Evolutionary conservation across 2,888 invertebrate species (phyloP).

Genomic region (Drosophila pseudotalamancana): DNA sequence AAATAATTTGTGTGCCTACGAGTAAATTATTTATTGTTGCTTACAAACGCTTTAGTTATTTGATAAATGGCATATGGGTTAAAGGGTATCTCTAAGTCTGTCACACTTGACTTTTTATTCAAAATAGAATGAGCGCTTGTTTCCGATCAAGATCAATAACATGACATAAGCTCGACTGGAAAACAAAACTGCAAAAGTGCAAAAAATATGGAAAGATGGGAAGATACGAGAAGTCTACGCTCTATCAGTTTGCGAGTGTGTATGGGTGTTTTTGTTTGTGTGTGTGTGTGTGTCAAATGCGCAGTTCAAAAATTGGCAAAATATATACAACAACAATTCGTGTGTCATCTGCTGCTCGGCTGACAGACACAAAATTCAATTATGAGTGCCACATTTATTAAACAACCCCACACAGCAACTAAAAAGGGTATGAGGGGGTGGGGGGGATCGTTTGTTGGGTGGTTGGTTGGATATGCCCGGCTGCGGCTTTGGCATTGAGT

Average conservation of each 20-base stretch:
- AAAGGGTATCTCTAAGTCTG: too few species aligned
- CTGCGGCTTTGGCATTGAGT: conserved; percentile 48
- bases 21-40: too few species aligned
- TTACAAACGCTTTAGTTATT: too few species aligned
- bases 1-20: too few species aligned
- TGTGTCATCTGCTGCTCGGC: conserved; percentile 41
- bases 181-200: conserved; percentile 37
- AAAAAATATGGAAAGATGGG: conserved; percentile 27
- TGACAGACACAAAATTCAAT: conserved; percentile 60
- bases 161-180: conserved; percentile 73
- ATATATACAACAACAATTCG: conserved; percentile 23
- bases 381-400: conserved; percentile 52
- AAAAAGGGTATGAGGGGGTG: neutral
- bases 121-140: conserved; percentile 38
- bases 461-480: conserved; percentile 1
- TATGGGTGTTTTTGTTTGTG: conserved; percentile 17
- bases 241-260: conserved; percentile 1
- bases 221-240: conserved; percentile 15
- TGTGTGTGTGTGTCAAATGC: conserved; percentile 51
- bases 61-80: too few species aligned
- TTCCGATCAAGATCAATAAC: conserved; percentile 69
- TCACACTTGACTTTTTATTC: too few species aligned
- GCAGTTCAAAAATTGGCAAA: conserved; percentile 61
- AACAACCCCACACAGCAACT: conserved; percentile 16
- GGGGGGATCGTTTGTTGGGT: neutral